Percentiles rank a stretch among this genome's conserved stretches.
Conservation (phyloP, 2,113 vertebrate genomes). For the Apistogramma diplotaenia region DNA sequence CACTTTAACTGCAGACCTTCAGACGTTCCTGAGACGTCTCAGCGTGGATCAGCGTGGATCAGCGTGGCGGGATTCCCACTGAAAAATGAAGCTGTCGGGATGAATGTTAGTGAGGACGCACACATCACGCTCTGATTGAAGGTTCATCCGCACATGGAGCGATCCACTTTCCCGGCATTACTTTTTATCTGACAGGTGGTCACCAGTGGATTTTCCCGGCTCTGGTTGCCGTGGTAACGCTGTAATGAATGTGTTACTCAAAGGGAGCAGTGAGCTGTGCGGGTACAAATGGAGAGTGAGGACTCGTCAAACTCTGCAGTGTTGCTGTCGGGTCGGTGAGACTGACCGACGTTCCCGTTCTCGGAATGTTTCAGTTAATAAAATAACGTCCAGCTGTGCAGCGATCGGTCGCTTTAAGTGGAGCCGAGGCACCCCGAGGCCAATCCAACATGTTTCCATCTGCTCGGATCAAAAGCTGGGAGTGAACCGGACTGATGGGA, state of each 20-base stretch:
- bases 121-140: not conserved
- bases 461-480: conserved; percentile 30
- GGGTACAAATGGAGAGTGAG: not conserved
- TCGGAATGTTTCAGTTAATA: not conserved
- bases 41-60: not conserved
- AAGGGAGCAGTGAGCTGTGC: not conserved
- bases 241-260: not conserved
- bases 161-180: not conserved
- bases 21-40: not conserved
- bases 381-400: too few species aligned
- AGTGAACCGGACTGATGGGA: not conserved
- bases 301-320: too few species aligned
- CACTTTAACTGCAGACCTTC: too few species aligned
- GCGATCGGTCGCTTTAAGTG: too few species aligned
- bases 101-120: not conserved
- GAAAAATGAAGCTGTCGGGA: not conserved
- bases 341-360: not conserved
- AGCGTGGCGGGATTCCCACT: not conserved
- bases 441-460: not conserved
- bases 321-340: too few species aligned
- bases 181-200: not conserved
- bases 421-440: too few species aligned
- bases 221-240: not conserved
- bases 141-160: not conserved
- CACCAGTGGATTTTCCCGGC: not conserved